Evolutionary conservation across 2,797 vertebrate species (phyloP).

Genomic region (Pseudopleuronectes americanus): DNA sequence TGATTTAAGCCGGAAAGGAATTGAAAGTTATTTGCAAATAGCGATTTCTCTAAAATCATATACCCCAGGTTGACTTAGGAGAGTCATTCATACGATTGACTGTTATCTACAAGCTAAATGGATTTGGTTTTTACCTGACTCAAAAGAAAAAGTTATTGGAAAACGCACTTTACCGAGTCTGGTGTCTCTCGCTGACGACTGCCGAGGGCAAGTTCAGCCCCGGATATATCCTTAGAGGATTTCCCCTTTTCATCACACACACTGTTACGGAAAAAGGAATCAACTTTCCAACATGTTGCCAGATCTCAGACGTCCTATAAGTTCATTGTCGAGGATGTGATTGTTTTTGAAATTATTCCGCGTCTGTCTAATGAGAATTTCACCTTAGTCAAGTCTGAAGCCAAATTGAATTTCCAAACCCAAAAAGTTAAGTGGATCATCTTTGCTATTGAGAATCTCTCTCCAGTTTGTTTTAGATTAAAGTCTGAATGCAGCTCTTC

Average conservation of each 20-base stretch:
- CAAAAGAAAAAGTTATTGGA: conserved; percentile 79
- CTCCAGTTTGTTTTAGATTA: conserved; percentile 21
- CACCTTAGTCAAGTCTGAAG: conserved; percentile 16
- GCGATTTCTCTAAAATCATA: conserved; percentile 79
- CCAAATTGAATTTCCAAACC: conserved; percentile 17
- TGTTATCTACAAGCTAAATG: conserved; percentile 75
- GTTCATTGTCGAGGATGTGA: conserved; percentile 54
- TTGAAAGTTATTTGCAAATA: conserved; percentile 83
- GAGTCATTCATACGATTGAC: conserved; percentile 77
- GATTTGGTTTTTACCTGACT: conserved; percentile 79
- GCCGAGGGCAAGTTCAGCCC: conserved; percentile 25
- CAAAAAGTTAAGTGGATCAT: conserved; percentile 3
- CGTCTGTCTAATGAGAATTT: conserved; percentile 31
- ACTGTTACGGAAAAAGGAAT: conserved; percentile 58
- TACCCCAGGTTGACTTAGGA: conserved; percentile 78
- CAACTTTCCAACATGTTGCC: conserved; percentile 46
- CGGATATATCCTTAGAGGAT: conserved; percentile 50
- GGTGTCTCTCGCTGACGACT: conserved; percentile 54
- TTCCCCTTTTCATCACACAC: conserved; percentile 50
- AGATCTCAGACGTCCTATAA: conserved; percentile 37
- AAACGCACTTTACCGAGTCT: conserved; percentile 63
- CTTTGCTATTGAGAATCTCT: conserved; percentile 31
- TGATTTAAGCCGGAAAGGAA: conserved; percentile 78
- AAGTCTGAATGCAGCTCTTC: conserved; percentile 6
- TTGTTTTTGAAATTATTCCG: conserved; percentile 36